Percentiles rank a stretch among this genome's conserved stretches.
phyloP scores from a whole-genome alignment of 2,797 vertebrate genomes.

The Danio albolineatus region DNA sequence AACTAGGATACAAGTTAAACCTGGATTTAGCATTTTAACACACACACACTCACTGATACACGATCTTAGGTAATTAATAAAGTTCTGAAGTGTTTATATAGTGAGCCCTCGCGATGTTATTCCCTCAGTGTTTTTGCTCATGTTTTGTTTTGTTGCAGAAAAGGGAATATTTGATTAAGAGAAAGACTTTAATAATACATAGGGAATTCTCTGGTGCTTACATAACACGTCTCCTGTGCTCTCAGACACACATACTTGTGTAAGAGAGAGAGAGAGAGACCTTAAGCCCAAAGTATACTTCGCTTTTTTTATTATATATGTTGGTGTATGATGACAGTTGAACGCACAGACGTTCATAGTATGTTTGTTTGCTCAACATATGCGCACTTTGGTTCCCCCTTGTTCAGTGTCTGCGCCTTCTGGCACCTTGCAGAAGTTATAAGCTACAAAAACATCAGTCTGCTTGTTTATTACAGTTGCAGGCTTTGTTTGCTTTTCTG shows the following conservation, averaged over 20 bases:
- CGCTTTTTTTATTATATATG: too few relatives aligned
- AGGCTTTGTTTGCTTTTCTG: too few relatives aligned
- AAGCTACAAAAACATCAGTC: too few relatives aligned
- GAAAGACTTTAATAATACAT: conserved; percentile 41
- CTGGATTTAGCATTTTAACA: not conserved
- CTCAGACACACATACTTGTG: not conserved
- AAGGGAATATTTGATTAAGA: conserved; percentile 46
- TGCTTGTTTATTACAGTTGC: too few relatives aligned
- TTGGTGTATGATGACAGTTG: too few relatives aligned
- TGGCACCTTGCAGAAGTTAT: too few relatives aligned
- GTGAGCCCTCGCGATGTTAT: not conserved
- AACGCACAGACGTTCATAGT: too few relatives aligned
- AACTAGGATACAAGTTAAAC: conserved; percentile 3
- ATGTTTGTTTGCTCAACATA: too few relatives aligned
- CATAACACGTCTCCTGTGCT: conserved; percentile 20
- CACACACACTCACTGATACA: conserved; percentile 1
- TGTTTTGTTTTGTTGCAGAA: conserved; percentile 35
- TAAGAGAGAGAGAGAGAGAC: too few relatives aligned
- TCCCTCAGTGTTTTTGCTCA: not conserved
- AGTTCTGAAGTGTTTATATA: not conserved
- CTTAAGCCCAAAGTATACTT: too few relatives aligned
- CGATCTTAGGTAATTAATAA: not conserved
- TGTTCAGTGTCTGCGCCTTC: too few relatives aligned
- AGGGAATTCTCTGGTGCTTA: conserved; percentile 5
- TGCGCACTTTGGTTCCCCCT: too few relatives aligned